These are phyloP conservation scores for Tanaodytes sp. DNA, from an alignment of 2,888 invertebrate genomes.

Conservation along the genomic window DNA sequence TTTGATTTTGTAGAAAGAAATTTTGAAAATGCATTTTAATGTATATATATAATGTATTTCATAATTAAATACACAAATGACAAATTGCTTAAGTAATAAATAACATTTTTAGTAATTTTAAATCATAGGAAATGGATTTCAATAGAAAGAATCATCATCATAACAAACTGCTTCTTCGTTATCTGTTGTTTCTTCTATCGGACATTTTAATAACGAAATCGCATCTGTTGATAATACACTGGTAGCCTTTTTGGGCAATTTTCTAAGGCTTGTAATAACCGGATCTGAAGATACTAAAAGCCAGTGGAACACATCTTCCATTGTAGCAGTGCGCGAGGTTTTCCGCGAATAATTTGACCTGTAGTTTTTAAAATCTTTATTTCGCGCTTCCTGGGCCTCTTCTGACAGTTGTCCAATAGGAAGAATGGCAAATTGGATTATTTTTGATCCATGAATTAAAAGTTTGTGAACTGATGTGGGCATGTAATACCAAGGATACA, in stretches of 20 bases:
- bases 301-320: slow-evolving; percentile 22
- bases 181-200: neutral
- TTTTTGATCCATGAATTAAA: slow-evolving; percentile 9
- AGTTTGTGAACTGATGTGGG: slow-evolving; percentile 18
- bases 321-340: slow-evolving; percentile 11
- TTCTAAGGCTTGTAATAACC: slow-evolving; percentile 13
- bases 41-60: too few relatives aligned
- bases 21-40: too few relatives aligned
- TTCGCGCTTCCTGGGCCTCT: slow-evolving; percentile 11
- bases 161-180: neutral
- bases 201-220: neutral
- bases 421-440: slow-evolving; percentile 6
- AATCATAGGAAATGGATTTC: too few relatives aligned
- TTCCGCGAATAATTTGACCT: slow-evolving; percentile 2
- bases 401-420: slow-evolving; percentile 18
- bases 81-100: too few relatives aligned
- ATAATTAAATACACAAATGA: too few relatives aligned
- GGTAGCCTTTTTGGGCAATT: neutral
- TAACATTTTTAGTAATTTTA: too few relatives aligned
- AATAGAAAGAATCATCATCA: neutral
- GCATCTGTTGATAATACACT: neutral
- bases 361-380: slow-evolving; percentile 18
- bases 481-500: slow-evolving; percentile 20
- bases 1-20: neutral
- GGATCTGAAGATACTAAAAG: slow-evolving; percentile 28